Base-by-base conservation (phyloP, 2,113 vertebrate genomes). In the Mus spicilegus region DNA sequence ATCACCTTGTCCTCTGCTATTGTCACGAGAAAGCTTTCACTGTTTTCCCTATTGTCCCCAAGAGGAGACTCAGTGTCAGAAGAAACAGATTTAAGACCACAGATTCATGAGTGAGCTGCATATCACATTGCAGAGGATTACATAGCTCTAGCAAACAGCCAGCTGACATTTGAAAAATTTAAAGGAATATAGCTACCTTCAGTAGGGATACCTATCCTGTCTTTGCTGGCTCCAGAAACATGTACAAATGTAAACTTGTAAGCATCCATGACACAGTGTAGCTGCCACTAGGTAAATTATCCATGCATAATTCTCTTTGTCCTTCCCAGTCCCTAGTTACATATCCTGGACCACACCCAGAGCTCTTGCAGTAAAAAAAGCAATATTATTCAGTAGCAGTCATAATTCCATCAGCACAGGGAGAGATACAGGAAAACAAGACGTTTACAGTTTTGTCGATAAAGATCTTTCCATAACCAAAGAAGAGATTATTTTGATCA, bases 221-320 rank as follows among this genome's bases (percentile, higher is more conserved):
- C 3, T 13, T 49, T 76, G n/a, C 56, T 91, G 42, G 88, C 69
- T 94, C 81, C 61, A 91, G 67, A 92, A 87, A 90, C 24, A 78
- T n/a, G 76, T 77, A 20, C 19, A 16, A 85, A 19, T 46, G 26
- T 3, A 39, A 17, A 54, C 56, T 70, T 82, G 30, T 84, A 24
- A 10, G 11, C 82, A 75, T 33, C 61, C 39, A 56, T 72, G 30
- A 77, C 46, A 87, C 6, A 76, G 63, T 30, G 16, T 77, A 81
- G 86, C 8, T 87, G 69, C 39, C 22, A 87, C 39, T 5, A 87
- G 33, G 19, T 82, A 33, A 84, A 73, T 87, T 39, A 89, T 39
- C 33, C 1, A 10, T 30, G 19, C 8, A 10, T 12, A 63, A 56
- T 73, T 61, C 19, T 84, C 28, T 92, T 58, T 92, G 56, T 89